A percentile compares a stretch with the other conserved stretches of the same genome.
These are phyloP conservation scores for Theonella swinhoei DNA, from an alignment of 37 sponge, comb jelly and placozoan species.

Conservation along the genomic window DNA sequence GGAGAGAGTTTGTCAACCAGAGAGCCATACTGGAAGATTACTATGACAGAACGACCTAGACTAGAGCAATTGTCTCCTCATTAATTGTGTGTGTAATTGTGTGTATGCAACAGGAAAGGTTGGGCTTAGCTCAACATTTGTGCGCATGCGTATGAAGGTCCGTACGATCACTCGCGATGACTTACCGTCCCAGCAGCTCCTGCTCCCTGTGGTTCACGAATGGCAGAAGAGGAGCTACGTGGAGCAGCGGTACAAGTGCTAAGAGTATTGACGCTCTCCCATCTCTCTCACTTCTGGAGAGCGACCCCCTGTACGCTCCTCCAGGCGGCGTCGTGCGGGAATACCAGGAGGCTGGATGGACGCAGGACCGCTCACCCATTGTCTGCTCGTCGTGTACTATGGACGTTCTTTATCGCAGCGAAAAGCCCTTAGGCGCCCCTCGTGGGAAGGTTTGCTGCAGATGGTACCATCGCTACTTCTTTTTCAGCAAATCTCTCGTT, in stretches of 20 bases:
- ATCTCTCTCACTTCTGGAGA: not conserved
- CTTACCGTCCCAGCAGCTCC: not conserved
- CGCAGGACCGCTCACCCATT: not conserved
- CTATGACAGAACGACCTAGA: slow-evolving; percentile 6
- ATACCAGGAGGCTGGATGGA: not conserved
- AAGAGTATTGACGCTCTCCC: not conserved
- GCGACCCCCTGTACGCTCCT: not conserved
- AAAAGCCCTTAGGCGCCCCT: not conserved
- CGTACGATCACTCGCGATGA: not conserved
- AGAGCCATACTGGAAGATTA: slow-evolving; percentile 2
- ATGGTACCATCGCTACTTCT: slow-evolving; percentile 36
- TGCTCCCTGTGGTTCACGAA: not conserved
- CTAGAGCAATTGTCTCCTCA: not conserved
- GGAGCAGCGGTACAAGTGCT: not conserved
- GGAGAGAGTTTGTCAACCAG: not conserved
- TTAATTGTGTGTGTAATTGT: not conserved
- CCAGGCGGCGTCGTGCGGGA: not conserved
- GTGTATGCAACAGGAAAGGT: not conserved
- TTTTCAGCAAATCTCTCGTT: slow-evolving; percentile 20
- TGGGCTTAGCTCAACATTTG: not conserved
- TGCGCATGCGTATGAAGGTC: not conserved
- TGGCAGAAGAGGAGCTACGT: not conserved
- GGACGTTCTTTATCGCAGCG: not conserved
- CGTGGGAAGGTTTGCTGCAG: not conserved
- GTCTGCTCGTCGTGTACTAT: not conserved